Base-by-base conservation (phyloP, 2,797 vertebrate species). In the Sebastolobus altivelis region DNA sequence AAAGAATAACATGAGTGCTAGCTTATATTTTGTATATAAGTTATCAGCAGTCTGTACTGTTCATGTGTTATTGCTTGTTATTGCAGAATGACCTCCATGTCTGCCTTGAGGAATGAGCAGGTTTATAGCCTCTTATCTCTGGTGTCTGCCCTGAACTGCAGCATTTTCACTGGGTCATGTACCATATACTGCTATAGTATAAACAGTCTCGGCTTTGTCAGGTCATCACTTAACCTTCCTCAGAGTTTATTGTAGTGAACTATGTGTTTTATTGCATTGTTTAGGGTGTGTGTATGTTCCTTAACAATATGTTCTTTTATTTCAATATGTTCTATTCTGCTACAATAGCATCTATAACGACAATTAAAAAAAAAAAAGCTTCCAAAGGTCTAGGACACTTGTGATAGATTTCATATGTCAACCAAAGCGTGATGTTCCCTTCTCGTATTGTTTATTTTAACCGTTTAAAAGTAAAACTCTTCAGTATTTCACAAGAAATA, bases 121-220 rank as follows among this genome's bases (percentile, higher is more conserved):
- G n/a, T 54, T 54, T 22, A 54, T 54, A 22, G 49, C 22, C 69
- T 29, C 59, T 80, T 86, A 82, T 81, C 76, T 75, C 20, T 60
- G 18, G 10, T 83, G 61, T 78, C 55, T 70, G 43, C 29, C 43
- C 70, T 83, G 55, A 74, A 79, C 59, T 46, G 37, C 43, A 66
- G 16, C n/a, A 71, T 71, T 88, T 77, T 69, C 70, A 61, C 46
- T 63, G 25, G 72, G 71, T 66, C 65, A 77, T 37, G 37, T 67
- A 25, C 56, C 73, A n/a, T 16, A 52, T 35, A 38, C 37, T 77
- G 56, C 61, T 74, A 35, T 55, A 62, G n/a, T 65, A 66, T 69
- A 85, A 85, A 84, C 74, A 77, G 60, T 33, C 9, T 22, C 9
- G 0, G 20, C n/a, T 22, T 54, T 54, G n/a, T 54, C n/a, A 11